Percentiles rank a stretch among this genome's conserved stretches.
These are phyloP conservation scores for Chlamydotis undulata DNA, from an alignment of 2,113 vertebrate genomes.

Conservation along the genomic window DNA sequence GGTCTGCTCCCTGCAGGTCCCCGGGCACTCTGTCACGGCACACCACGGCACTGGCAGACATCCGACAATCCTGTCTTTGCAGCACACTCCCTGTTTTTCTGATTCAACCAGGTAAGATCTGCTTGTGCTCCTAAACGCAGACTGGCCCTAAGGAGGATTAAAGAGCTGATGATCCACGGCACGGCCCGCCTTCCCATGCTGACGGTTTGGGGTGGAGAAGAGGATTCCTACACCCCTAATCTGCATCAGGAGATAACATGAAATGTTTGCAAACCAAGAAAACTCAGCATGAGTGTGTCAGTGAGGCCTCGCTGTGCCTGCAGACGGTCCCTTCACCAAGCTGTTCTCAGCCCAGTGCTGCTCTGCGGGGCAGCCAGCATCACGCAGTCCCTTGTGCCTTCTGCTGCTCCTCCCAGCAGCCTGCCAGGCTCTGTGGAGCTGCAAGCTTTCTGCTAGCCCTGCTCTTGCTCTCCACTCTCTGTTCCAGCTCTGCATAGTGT, in stretches of 20 bases:
- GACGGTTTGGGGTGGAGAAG: not conserved
- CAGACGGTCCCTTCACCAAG: not conserved
- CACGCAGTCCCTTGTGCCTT: not conserved
- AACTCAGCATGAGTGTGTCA: not conserved
- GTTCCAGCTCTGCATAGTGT: not conserved
- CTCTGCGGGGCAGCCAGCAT: not conserved
- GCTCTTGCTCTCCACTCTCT: not conserved
- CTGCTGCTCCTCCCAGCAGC: not conserved
- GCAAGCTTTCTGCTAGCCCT: not conserved
- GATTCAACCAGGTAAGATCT: not conserved
- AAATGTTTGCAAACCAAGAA: not conserved
- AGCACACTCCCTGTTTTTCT: not conserved
- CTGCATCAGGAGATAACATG: not conserved
- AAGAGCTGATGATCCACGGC: not conserved
- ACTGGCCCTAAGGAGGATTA: not conserved
- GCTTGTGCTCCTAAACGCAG: not conserved
- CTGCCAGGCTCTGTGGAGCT: not conserved
- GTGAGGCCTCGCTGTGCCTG: not conserved
- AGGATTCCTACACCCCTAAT: not conserved
- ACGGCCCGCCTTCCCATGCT: not conserved
- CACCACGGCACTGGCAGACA: not conserved
- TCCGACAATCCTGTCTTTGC: not conserved
- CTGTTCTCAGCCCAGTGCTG: not conserved
- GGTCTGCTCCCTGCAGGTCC: not conserved
- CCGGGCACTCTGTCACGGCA: rapidly evolving